Evolutionary conservation across 2,797 vertebrate species (phyloP).

Genomic region (Rachycentron canadum): DNA sequence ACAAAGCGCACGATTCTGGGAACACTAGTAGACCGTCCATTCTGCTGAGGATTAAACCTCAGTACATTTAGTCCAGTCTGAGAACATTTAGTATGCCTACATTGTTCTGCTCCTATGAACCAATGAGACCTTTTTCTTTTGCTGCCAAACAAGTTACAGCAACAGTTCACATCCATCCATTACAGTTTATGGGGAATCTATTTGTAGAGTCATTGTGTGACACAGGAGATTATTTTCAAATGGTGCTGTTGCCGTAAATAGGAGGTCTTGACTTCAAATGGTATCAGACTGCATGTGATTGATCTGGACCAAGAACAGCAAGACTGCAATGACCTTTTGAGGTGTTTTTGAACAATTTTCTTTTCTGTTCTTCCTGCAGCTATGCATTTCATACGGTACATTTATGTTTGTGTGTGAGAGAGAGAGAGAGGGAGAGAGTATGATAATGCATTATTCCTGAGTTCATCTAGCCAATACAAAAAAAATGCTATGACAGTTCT

Average conservation of each 20-base stretch:
- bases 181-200: conserved; percentile 2
- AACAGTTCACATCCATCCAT: conserved; percentile 23
- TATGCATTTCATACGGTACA: conserved; percentile 41
- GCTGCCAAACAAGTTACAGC: conserved; percentile 38
- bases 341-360: conserved; percentile 12
- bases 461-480: conserved; percentile 9
- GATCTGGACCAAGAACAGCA: conserved; percentile 5
- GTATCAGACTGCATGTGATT: background rate
- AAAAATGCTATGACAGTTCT: conserved; percentile 7
- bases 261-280: background rate
- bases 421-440: background rate
- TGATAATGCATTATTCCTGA: conserved; percentile 10
- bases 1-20: conserved; percentile 52
- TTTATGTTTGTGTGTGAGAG: background rate
- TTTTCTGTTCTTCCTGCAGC: conserved; percentile 15
- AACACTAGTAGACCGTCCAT: conserved; percentile 24
- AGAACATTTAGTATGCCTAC: conserved; percentile 26
- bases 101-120: conserved; percentile 24
- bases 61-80: conserved; percentile 29
- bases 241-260: background rate
- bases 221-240: background rate
- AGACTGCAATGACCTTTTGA: conserved; percentile 16
- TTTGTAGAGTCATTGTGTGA: background rate
- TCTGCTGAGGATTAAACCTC: conserved; percentile 36
- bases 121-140: conserved; percentile 4